A percentile compares a stretch with the other conserved stretches of the same genome.
Conservation (phyloP, 2,797 vertebrate species). For the Momotus momota region DNA sequence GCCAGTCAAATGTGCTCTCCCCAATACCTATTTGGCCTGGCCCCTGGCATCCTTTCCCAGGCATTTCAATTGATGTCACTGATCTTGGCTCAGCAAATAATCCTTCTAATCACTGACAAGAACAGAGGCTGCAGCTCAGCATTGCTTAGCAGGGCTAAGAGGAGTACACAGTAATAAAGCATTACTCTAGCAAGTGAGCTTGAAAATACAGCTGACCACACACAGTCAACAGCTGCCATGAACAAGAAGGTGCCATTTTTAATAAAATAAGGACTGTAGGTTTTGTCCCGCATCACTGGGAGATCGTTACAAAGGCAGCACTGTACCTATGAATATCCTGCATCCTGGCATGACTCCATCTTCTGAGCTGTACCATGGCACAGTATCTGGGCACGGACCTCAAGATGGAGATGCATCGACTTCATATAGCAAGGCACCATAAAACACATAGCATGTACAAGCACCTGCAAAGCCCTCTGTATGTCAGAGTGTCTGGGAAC, state of each 20-base stretch:
- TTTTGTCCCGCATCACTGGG: background rate
- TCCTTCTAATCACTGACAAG: conserved; percentile 40
- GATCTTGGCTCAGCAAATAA: conserved; percentile 51
- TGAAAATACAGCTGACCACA: background rate
- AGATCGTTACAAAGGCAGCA: background rate
- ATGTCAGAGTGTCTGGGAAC: background rate
- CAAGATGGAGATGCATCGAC: background rate
- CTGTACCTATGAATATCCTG: background rate
- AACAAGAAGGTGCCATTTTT: background rate
- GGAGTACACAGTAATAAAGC: background rate
- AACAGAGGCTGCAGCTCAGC: conserved; percentile 7
- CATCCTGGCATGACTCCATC: background rate
- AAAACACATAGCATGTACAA: background rate
- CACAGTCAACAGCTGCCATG: background rate
- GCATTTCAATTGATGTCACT: conserved; percentile 40
- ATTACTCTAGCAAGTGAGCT: background rate
- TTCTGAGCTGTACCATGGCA: background rate
- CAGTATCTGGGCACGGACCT: background rate
- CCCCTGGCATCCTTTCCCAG: background rate
- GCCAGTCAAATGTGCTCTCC: background rate
- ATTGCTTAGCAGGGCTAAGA: background rate
- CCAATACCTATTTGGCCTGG: background rate
- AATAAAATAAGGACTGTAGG: background rate
- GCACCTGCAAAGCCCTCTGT: background rate
- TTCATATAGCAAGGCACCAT: background rate